phyloP scores from a whole-genome alignment of 2,888 invertebrate genomes.

The Formica aserva region DNA sequence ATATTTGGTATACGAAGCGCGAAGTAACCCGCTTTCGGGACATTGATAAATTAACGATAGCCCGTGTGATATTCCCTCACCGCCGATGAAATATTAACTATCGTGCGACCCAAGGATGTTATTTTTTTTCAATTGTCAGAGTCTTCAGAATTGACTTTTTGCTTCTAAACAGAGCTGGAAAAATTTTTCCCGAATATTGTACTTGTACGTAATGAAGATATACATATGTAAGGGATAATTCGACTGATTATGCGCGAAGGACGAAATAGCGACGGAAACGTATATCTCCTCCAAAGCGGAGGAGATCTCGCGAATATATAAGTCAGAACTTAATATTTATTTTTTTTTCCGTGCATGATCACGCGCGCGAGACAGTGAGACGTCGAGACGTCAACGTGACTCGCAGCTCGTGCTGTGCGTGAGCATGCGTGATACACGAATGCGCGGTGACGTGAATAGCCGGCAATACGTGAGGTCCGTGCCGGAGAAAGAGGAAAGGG shows the following conservation, averaged over 20 bases:
- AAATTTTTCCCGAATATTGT: not conserved
- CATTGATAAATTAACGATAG: slow-evolving; percentile 56
- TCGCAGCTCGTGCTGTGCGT: slow-evolving; percentile 66
- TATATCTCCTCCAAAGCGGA: not conserved
- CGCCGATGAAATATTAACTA: slow-evolving; percentile 13
- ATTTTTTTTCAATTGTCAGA: slow-evolving; percentile 21
- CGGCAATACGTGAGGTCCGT: slow-evolving; percentile 74
- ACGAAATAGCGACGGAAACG: slow-evolving; percentile 12
- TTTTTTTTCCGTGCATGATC: slow-evolving; percentile 43
- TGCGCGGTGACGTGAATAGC: slow-evolving; percentile 77
- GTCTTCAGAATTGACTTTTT: not conserved
- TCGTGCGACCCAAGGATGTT: slow-evolving; percentile 31
- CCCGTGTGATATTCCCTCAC: slow-evolving; percentile 34
- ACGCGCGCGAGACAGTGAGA: slow-evolving; percentile 51
- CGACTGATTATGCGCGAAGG: slow-evolving; percentile 35
- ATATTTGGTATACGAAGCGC: slow-evolving; percentile 56
- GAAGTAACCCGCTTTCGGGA: slow-evolving; percentile 56
- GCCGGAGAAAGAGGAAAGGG: slow-evolving; percentile 51
- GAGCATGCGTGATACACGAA: slow-evolving; percentile 73
- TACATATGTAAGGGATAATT: slow-evolving; percentile 2
- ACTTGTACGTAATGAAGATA: not conserved
- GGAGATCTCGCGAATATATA: slow-evolving; percentile 35
- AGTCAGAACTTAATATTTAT: slow-evolving; percentile 33
- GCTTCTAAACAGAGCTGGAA: not conserved
- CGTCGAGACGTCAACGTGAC: slow-evolving; percentile 69